Evolutionary conservation across 2,888 invertebrate species (phyloP).

Genomic region (Troides helena): DNA sequence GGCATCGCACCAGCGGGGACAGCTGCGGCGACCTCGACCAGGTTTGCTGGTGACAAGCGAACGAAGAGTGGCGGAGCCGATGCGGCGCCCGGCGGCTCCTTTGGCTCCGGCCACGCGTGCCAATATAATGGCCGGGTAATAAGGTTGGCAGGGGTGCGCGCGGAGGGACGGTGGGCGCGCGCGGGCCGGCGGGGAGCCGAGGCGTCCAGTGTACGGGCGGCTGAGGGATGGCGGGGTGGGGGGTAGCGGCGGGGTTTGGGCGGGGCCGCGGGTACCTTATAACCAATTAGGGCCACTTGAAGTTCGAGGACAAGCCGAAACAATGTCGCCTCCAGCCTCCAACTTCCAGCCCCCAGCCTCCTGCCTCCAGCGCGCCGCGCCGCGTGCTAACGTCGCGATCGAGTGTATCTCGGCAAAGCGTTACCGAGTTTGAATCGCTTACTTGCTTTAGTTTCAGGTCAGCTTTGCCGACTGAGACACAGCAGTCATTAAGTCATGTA

Average conservation of each 20-base stretch:
- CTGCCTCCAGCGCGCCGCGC: not conserved
- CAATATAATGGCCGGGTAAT: slow-evolving; percentile 45
- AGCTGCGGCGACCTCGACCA: not conserved
- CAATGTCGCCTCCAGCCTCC: slow-evolving; percentile 12
- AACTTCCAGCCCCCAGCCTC: not conserved
- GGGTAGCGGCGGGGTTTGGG: slow-evolving; percentile 24
- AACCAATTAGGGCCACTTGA: slow-evolving; percentile 31
- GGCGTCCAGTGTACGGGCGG: no score
- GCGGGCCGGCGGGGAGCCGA: slow-evolving; percentile 33
- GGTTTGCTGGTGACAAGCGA: slow-evolving; percentile 19
- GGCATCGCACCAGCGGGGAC: no score
- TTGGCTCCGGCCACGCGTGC: slow-evolving; percentile 33
- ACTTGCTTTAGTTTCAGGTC: no score
- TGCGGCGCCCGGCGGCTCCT: slow-evolving; percentile 23
- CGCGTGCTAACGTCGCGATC: no score
- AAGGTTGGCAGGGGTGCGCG: slow-evolving; percentile 35
- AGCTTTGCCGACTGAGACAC: no score
- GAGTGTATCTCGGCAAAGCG: no score
- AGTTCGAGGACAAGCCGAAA: slow-evolving; percentile 10
- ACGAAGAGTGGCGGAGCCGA: slow-evolving; percentile 29
- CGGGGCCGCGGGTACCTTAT: slow-evolving; percentile 29
- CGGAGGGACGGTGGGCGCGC: not conserved
- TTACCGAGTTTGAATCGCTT: no score
- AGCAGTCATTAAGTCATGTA: no score
- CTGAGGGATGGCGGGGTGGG: slow-evolving; percentile 28